Base-by-base conservation (phyloP, 2,888 invertebrate genomes). In the Drosophila lutescens region DNA sequence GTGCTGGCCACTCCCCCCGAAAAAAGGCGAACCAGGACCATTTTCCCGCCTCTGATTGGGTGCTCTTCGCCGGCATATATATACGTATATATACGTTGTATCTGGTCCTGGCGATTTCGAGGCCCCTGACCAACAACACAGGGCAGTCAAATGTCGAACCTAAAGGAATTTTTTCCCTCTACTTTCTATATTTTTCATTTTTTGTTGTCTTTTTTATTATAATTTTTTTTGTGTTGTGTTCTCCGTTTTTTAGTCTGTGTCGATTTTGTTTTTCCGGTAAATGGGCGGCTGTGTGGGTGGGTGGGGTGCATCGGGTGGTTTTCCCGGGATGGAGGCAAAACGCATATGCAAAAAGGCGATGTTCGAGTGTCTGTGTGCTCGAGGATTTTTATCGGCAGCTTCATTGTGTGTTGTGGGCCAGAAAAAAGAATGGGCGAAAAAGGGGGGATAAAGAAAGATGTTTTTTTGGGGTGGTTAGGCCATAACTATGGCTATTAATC, bases 141-240 rank as follows among this genome's bases (percentile, higher is more conserved):
- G 72, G 57, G 77, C 80, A 80, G 79, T 81, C 81, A 81, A 81
- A 84, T 79, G 81, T 81, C 84, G 81, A 81, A 81, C 84, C 84
- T 77, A 81, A 78, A 68, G 67, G 44, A 74, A 76, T 71, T 77
- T 78, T 78, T 70, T 59, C 57, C 20, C 47, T 53, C 43, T 63
- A 10, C 20, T 44, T 44, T 65, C 50, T 60, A 10, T 17, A 23
- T 26, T 53, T 30, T 9, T 20, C 34, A 12, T 20, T 32, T 59
- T 41, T 26, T 41, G 8, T 10, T 30, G 23, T 30, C 43, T 58
- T 66, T 57, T 34, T 58, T 30, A 4, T 23, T 8, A 23, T 46
- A 41, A 23, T 58, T 49, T 41, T 41, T 49, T 30, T 38, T 49
- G 44, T 61, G 53, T 62, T 65, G 50, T 61, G 61, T 61, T 50